phyloP scores from a whole-genome alignment of 2,113 vertebrate genomes.

The Mus spicilegus region DNA sequence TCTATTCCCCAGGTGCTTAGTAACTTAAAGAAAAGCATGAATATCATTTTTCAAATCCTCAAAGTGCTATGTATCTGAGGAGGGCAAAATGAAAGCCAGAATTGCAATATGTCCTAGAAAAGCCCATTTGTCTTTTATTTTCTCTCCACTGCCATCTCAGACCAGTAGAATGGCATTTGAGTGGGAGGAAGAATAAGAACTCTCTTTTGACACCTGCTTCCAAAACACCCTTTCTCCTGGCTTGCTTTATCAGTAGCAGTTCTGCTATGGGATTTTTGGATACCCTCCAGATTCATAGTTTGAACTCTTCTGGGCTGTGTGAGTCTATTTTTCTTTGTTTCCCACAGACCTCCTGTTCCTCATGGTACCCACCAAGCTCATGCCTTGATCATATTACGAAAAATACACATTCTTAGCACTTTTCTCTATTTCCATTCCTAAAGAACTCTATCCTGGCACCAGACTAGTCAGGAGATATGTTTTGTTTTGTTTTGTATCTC shows the following conservation, averaged over 20 bases:
- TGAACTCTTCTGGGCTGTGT: not conserved
- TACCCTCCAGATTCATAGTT: slow-evolving; percentile 21
- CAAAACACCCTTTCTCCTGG: not conserved
- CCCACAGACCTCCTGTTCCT: not conserved
- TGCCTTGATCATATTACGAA: not conserved
- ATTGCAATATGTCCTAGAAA: not conserved
- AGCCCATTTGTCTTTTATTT: slow-evolving; percentile 7
- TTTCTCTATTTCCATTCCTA: not conserved
- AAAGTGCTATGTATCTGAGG: not conserved
- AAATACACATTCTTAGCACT: not conserved
- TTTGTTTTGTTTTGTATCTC: not conserved
- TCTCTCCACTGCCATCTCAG: not conserved
- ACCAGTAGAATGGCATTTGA: not conserved
- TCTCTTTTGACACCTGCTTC: slow-evolving; percentile 9
- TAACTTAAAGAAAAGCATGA: not conserved
- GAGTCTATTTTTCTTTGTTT: not conserved
- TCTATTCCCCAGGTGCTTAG: not conserved
- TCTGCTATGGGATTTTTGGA: slow-evolving; percentile 21
- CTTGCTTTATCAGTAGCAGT: slow-evolving; percentile 4
- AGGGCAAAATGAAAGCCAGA: not conserved
- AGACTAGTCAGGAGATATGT: not conserved
- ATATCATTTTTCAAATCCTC: slow-evolving; percentile 12
- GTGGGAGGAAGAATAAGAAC: not conserved
- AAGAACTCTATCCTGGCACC: not conserved
- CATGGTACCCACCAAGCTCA: not conserved